Evolutionary conservation across 1,140 invertebrate genomes (phyloP).

Genomic region (Geopemphigus sp.): DNA sequence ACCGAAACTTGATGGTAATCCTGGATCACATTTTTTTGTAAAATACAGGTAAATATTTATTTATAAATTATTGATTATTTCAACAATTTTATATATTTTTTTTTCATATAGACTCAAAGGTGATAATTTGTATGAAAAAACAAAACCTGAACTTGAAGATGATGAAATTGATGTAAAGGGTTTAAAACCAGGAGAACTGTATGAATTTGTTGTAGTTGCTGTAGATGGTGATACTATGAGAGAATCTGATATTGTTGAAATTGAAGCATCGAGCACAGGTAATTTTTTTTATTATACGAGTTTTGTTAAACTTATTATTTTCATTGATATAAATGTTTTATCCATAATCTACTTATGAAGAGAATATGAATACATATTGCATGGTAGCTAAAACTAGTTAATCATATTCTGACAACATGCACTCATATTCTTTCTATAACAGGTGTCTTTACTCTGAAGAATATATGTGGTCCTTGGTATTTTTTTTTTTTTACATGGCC

Average conservation of each 20-base stretch:
- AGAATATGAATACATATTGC: no score
- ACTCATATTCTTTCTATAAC: no score
- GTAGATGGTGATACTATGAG: conserved; percentile 80
- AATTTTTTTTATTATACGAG: conserved; percentile 46
- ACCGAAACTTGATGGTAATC: conserved; percentile 69
- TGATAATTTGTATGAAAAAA: conserved; percentile 65
- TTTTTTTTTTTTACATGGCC: no score
- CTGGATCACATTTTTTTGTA: conserved; percentile 84
- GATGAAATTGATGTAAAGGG: conserved; percentile 75
- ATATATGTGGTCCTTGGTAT: no score
- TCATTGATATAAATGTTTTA: not conserved
- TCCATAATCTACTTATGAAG: no score
- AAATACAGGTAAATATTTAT: conserved; percentile 70
- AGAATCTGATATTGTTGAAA: conserved; percentile 70
- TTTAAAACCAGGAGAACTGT: conserved; percentile 78
- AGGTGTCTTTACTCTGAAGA: no score
- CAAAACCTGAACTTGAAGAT: conserved; percentile 67
- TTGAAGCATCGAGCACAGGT: conserved; percentile 71
- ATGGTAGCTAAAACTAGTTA: no score
- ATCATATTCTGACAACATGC: no score
- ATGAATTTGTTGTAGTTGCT: conserved; percentile 87
- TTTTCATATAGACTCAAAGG: conserved; percentile 65
- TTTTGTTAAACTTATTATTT: not conserved
- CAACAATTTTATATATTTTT: no score
- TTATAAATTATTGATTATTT: no score